A percentile compares a stretch with the other conserved stretches of the same genome.
Evolutionary conservation across 2,888 invertebrate species (phyloP).

Genomic region (Tipula confusa): DNA sequence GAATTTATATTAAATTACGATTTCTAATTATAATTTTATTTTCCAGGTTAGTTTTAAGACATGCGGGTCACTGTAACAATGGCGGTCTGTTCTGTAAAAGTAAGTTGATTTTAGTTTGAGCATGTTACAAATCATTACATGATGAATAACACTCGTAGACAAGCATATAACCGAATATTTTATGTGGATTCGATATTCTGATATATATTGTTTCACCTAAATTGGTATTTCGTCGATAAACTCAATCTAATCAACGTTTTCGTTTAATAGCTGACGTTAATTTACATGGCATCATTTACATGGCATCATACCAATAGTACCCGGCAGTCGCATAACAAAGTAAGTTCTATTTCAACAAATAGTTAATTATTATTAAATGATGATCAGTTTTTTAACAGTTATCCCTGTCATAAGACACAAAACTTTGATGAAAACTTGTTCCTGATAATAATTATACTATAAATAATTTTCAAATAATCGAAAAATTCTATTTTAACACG

Average conservation of each 20-base stretch:
- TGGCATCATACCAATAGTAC: too few species aligned
- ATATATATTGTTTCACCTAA: neutral
- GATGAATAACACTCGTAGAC: neutral
- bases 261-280: too few species aligned
- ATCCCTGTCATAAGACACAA: slow-evolving; percentile 28
- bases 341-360: neutral
- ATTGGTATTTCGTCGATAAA: neutral
- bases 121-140: neutral
- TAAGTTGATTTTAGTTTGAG: neutral
- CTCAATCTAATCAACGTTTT: too few species aligned
- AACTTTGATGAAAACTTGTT: slow-evolving; percentile 20
- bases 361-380: neutral
- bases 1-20: neutral
- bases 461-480: too few species aligned
- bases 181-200: neutral
- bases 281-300: too few species aligned
- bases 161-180: slow-evolving; percentile 29
- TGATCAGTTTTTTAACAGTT: slow-evolving; percentile 12
- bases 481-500: neutral
- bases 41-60: neutral
- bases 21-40: neutral
- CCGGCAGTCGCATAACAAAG: neutral
- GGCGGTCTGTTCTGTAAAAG: neutral
- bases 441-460: neutral
- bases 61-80: neutral